These are phyloP conservation scores for Drosophila seguyi DNA, from an alignment of 1,140 invertebrate genomes.

Conservation along the genomic window DNA sequence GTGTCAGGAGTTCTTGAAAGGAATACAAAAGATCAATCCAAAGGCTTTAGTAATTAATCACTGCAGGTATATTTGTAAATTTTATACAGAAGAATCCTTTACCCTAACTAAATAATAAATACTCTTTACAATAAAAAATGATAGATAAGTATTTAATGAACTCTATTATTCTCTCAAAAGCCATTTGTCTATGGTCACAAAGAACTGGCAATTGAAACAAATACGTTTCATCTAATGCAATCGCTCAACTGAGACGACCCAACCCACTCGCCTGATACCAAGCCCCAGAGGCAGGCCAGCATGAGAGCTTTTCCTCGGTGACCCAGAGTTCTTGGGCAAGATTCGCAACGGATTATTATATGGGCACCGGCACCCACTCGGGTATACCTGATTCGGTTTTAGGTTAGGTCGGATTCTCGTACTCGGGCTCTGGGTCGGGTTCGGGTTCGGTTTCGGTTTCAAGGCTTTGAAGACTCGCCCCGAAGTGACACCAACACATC, in stretches of 20 bases:
- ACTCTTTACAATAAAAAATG: neutral
- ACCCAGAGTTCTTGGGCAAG: conserved; percentile 37
- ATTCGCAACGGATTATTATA: conserved; percentile 62
- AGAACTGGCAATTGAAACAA: conserved; percentile 21
- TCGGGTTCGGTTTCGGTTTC: neutral
- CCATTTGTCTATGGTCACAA: neutral
- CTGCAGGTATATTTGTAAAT: too few relatives aligned
- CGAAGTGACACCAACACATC: conserved; percentile 59
- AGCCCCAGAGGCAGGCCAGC: neutral
- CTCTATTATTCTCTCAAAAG: neutral
- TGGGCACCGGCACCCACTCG: conserved; percentile 58
- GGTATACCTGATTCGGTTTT: neutral
- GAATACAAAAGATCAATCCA: neutral
- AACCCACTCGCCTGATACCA: conserved; percentile 4
- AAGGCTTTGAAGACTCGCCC: conserved; percentile 27
- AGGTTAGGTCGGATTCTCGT: conserved; percentile 5
- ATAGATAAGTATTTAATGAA: neutral
- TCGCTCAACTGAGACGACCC: conserved; percentile 8
- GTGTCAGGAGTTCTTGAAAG: neutral
- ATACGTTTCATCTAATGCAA: conserved; percentile 13
- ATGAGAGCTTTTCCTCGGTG: conserved; percentile 19
- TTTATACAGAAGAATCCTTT: too few relatives aligned
- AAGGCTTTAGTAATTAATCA: conserved; percentile 13
- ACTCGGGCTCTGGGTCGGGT: neutral
- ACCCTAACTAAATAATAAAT: too few relatives aligned